These are phyloP conservation scores for Brachyistius frenatus DNA, from an alignment of 2,113 vertebrate species.

Conservation along the genomic window DNA sequence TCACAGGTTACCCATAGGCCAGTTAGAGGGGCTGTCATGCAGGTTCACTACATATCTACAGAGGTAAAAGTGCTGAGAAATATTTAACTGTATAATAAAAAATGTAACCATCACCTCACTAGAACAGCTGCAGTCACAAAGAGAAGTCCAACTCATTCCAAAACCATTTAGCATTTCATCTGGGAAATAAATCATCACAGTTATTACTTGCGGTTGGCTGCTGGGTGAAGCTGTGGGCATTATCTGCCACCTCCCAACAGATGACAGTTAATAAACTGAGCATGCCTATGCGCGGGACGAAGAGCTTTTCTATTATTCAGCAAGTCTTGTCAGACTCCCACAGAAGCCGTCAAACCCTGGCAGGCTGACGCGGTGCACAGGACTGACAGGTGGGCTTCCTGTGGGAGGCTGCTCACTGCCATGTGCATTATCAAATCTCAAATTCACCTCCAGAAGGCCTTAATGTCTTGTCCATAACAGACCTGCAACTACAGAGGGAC, in stretches of 20 bases:
- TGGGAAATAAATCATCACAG: constrained; percentile 52
- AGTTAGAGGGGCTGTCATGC: not conserved
- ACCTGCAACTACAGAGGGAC: not conserved
- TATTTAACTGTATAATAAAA: constrained; percentile 24
- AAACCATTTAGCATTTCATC: constrained; percentile 49
- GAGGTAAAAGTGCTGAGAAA: constrained; percentile 22
- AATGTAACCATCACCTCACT: constrained; percentile 15
- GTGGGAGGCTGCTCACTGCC: constrained; percentile 13
- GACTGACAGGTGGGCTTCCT: constrained; percentile 53
- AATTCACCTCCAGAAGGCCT: constrained; percentile 29
- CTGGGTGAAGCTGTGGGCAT: constrained; percentile 50
- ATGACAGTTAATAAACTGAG: constrained; percentile 62
- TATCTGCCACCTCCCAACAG: constrained; percentile 50
- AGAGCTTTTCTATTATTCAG: constrained; percentile 52
- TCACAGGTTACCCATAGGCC: constrained; percentile 58
- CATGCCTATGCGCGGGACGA: constrained; percentile 24
- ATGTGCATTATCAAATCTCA: constrained; percentile 57
- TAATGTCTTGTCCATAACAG: constrained; percentile 41
- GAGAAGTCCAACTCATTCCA: constrained; percentile 29
- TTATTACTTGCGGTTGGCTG: constrained; percentile 54
- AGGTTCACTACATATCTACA: constrained; percentile 15
- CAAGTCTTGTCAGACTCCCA: constrained; percentile 34
- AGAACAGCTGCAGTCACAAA: constrained; percentile 25
- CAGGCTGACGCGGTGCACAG: constrained; percentile 15
- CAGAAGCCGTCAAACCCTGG: constrained; percentile 22